phyloP scores from a whole-genome alignment of 2,888 invertebrate species.

The Heliconius erato region DNA sequence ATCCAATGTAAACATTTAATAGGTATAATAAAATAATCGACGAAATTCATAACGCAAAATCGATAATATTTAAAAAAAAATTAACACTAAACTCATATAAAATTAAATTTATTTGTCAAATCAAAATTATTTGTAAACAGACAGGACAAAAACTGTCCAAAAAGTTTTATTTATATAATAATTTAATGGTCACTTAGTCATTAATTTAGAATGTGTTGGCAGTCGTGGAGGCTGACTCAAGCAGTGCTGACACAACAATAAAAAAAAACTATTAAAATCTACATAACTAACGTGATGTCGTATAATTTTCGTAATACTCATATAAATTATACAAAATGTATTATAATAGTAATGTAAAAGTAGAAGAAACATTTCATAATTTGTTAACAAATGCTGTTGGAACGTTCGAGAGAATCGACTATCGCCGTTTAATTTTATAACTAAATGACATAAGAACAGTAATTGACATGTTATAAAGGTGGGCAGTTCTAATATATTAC shows the following conservation, averaged over 20 bases:
- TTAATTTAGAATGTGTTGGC: slow-evolving; percentile 43
- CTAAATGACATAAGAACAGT: slow-evolving; percentile 37
- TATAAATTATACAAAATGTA: slow-evolving; percentile 8
- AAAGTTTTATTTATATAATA: slow-evolving; percentile 37
- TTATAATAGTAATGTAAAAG: slow-evolving; percentile 1
- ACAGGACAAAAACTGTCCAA: slow-evolving; percentile 38
- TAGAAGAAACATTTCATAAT: slow-evolving; percentile 11
- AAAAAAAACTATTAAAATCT: background rate
- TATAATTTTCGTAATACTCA: slow-evolving; percentile 4
- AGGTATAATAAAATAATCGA: background rate
- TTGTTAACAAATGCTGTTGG: slow-evolving; percentile 40
- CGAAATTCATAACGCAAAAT: background rate
- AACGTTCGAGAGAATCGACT: slow-evolving; percentile 33
- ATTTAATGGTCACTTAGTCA: slow-evolving; percentile 37
- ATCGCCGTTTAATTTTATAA: slow-evolving; percentile 19
- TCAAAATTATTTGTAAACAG: slow-evolving; percentile 8
- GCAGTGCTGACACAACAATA: slow-evolving; percentile 1
- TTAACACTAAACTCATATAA: slow-evolving; percentile 31
- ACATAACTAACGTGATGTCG: background rate
- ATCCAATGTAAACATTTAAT: slow-evolving; percentile 12
- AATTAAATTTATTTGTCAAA: slow-evolving; percentile 39
- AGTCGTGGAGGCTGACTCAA: slow-evolving; percentile 28
- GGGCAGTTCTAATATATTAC: slow-evolving; percentile 15
- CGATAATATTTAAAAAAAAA: slow-evolving; percentile 26
- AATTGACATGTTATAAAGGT: slow-evolving; percentile 45